phyloP scores from a whole-genome alignment of 2,113 vertebrate species.

The Trogon melanurus region DNA sequence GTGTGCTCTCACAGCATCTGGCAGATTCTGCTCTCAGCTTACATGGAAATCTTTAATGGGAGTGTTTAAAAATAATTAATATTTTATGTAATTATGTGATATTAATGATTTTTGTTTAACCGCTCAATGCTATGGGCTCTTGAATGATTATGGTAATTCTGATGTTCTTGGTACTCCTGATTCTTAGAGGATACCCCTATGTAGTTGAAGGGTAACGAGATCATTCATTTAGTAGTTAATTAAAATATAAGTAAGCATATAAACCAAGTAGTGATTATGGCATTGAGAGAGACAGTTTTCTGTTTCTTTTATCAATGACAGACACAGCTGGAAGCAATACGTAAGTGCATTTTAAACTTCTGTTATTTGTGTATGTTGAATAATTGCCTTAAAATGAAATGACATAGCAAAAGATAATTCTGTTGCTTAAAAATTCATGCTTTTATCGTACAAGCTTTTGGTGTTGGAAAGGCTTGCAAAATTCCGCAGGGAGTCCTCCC shows the following conservation, averaged over 20 bases:
- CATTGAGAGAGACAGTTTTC: not conserved
- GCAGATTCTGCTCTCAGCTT: not conserved
- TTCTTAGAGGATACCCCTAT: not conserved
- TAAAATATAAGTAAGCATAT: not conserved
- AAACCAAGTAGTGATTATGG: not conserved
- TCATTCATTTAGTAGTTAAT: not conserved
- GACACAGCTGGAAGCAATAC: not conserved
- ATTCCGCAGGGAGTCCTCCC: not conserved
- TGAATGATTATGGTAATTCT: not conserved
- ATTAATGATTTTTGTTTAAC: not conserved
- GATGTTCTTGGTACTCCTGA: not conserved
- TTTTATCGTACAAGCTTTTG: not conserved
- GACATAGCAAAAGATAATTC: not conserved
- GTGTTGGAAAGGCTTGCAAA: not conserved
- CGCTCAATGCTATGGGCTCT: not conserved
- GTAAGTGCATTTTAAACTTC: not conserved
- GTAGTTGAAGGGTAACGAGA: not conserved
- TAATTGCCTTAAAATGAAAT: not conserved
- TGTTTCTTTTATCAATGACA: not conserved
- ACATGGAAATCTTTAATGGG: not conserved
- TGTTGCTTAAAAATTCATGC: not conserved
- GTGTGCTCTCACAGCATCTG: not conserved
- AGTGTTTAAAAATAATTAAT: not conserved
- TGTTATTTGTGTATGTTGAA: not conserved
- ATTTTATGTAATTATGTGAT: not conserved